phyloP scores from a whole-genome alignment of 2,888 invertebrate genomes.

The Hermaeophaga mercurialis region DNA sequence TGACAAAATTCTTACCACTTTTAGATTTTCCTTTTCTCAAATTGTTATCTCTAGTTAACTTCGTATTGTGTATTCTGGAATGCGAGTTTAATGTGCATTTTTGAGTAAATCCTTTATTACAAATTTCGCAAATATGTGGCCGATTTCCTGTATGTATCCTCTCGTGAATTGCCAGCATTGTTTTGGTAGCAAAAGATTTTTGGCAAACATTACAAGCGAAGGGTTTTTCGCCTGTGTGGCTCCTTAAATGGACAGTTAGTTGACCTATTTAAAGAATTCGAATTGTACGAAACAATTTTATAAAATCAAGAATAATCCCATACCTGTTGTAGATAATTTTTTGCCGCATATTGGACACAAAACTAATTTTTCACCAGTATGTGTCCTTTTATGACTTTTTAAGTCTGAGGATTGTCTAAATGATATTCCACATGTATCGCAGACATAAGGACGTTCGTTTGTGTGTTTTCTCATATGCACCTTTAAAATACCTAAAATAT shows the following conservation, averaged over 20 bases:
- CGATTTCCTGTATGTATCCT: conserved; percentile 52
- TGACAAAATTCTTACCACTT: neutral
- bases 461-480: conserved; percentile 48
- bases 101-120: conserved; percentile 50
- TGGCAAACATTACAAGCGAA: conserved; percentile 45
- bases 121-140: conserved; percentile 51
- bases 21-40: neutral
- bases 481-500: conserved; percentile 42
- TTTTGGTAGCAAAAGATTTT: conserved; percentile 47
- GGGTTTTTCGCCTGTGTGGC: conserved; percentile 52
- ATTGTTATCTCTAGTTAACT: neutral
- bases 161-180: conserved; percentile 46
- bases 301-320: neutral
- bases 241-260: conserved; percentile 38
- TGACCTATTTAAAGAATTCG: conserved; percentile 10
- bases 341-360: conserved; percentile 55
- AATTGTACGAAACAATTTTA: neutral
- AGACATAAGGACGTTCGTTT: conserved; percentile 48
- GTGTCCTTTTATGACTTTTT: conserved; percentile 54
- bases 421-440: conserved; percentile 53
- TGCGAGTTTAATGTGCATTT: conserved; percentile 50
- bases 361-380: conserved; percentile 62
- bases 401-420: conserved; percentile 55
- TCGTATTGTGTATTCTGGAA: conserved; percentile 39
- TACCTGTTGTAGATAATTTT: conserved; percentile 51